These are phyloP conservation scores for Solenopsis invicta DNA, from an alignment of 1,140 invertebrate genomes.

Conservation along the genomic window DNA sequence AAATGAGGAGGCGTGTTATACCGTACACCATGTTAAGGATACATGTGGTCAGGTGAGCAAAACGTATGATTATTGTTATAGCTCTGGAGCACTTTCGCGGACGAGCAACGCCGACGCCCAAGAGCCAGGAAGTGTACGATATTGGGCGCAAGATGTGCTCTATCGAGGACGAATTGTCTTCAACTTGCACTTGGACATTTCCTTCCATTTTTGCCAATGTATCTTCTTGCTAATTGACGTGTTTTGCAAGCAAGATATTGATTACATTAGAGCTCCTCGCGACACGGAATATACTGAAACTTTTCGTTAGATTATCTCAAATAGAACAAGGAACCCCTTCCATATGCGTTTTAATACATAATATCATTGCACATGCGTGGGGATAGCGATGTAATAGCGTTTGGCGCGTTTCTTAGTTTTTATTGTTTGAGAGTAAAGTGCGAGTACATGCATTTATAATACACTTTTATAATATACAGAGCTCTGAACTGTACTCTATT, in stretches of 20 bases:
- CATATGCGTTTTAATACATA: no score
- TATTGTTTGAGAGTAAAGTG: no score
- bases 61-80: slow-evolving; percentile 69
- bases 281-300: background rate
- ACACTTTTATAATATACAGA: no score
- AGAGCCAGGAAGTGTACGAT: slow-evolving; percentile 72
- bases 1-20: no score
- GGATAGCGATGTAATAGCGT: no score
- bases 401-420: no score
- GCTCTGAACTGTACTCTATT: no score
- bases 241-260: background rate
- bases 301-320: no score
- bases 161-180: slow-evolving; percentile 47
- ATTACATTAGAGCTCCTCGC: background rate
- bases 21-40: slow-evolving; percentile 77
- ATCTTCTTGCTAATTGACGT: background rate
- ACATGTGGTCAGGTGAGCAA: slow-evolving; percentile 73
- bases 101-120: slow-evolving; percentile 73
- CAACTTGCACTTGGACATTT: slow-evolving; percentile 66
- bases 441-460: no score
- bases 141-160: slow-evolving; percentile 71
- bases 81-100: slow-evolving; percentile 64
- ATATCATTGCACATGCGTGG: no score
- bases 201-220: slow-evolving; percentile 60
- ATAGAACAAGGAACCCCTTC: no score